Base-by-base conservation (phyloP, 1,140 invertebrate genomes). In the Panagrolaimus sp. region DNA sequence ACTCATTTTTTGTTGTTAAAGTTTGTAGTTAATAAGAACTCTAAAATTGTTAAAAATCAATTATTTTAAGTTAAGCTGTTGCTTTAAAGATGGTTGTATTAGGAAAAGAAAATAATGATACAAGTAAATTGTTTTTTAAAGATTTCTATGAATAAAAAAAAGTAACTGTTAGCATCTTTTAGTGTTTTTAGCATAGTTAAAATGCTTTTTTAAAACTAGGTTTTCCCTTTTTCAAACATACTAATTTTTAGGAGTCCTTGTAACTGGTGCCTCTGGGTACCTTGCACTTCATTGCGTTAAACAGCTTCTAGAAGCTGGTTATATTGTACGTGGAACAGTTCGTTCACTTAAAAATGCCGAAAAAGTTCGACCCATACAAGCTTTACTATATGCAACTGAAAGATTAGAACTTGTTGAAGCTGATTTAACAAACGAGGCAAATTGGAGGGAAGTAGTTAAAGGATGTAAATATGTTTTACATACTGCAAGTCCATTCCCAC, bases 191-290 rank as follows among this genome's bases (percentile, higher is more conserved):
- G 7, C 2, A 4, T 2, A 38, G 31, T 38, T 7, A 38, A 4
- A 38, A 38, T 38, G 2, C 7, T 4, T 38, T 38, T 7, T 38
- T 38, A 38, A 38, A 38, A 38, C 2, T 38, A 7, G 31, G n/a
- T n/a, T n/a, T n/a, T n/a, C 31, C 2, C 31, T 38, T 4, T 38
- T 38, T 38, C 7, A 4, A 38, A 38, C 7, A 4, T 7, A 38
- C 7, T 38, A 4, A 4, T 38, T 38, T 38, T 38, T 38, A 38
- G 31, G 31, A 38, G 85, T 87, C 45, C 76, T 88, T 48, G 87
- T 88, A 11, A 88, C 87, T 8, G 87, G 87, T 61, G 87, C 85
- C 5, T 83, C 85, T 7, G 87, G 87, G 23, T 88, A 82, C 78
- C 84, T 87, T 47, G 87, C 85, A 38, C 78, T 83, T 13, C 87